phyloP scores from a whole-genome alignment of 2,113 vertebrate species.

The Caranx melampygus region DNA sequence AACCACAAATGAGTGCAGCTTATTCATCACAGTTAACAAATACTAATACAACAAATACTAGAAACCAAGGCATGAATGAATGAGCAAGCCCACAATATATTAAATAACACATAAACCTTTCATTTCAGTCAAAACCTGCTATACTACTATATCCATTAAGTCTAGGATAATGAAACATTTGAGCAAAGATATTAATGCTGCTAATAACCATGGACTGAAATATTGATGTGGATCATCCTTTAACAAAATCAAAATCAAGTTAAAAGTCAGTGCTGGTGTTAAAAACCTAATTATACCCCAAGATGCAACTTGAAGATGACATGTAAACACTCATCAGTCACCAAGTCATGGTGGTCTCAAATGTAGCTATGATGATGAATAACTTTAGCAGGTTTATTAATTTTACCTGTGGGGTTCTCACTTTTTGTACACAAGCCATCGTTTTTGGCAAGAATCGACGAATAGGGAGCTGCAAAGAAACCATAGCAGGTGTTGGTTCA shows the following conservation, averaged over 20 bases:
- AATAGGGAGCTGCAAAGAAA: constrained; percentile 13
- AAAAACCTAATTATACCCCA: not conserved
- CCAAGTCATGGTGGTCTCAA: not conserved
- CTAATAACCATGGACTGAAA: not conserved
- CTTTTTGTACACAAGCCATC: constrained; percentile 77
- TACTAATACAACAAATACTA: not conserved
- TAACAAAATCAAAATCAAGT: not conserved
- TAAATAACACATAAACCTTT: not conserved
- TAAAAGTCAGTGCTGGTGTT: not conserved
- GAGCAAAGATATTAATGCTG: not conserved
- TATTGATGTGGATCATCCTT: not conserved
- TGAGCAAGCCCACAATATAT: not conserved
- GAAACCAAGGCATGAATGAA: not conserved
- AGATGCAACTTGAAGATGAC: not conserved
- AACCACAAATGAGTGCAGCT: not conserved
- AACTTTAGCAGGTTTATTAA: too few species aligned
- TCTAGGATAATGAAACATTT: not conserved
- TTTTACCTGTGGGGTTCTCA: constrained; percentile 72
- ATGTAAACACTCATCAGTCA: not conserved
- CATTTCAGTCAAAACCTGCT: not conserved
- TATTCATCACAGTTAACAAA: not conserved
- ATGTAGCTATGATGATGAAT: not conserved
- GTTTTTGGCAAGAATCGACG: not conserved
- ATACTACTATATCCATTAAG: not conserved
- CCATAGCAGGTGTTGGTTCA: not conserved